Conservation (phyloP, 2,113 vertebrate species). For the Terrapene triunguis region DNA sequence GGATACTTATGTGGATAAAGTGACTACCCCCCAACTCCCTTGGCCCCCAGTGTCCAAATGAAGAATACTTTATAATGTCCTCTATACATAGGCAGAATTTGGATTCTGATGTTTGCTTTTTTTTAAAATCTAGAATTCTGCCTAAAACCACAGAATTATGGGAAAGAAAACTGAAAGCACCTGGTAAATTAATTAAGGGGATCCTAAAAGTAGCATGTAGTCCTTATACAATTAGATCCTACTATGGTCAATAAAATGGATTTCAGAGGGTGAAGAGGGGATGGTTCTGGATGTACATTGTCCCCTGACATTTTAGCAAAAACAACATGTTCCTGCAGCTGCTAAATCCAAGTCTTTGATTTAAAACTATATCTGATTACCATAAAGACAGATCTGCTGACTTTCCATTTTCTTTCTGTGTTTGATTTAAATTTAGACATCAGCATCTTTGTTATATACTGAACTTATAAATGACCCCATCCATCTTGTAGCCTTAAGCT, state of each 20-base stretch:
- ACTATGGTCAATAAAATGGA: neutral
- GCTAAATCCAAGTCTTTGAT: conserved; percentile 28
- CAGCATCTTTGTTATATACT: neutral
- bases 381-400: neutral
- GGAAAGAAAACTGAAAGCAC: neutral
- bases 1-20: neutral
- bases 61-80: neutral
- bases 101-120: neutral
- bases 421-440: neutral
- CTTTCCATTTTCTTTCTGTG: neutral
- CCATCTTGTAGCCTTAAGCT: conserved; percentile 4
- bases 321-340: conserved; percentile 43
- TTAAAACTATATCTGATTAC: conserved; percentile 15
- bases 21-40: neutral
- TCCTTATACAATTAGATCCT: neutral
- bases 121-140: neutral
- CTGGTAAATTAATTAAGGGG: neutral
- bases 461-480: conserved; percentile 36
- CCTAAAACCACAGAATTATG: neutral
- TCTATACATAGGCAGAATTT: neutral
- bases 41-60: neutral
- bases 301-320: conserved; percentile 43
- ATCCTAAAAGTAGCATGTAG: neutral
- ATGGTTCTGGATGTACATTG: neutral
- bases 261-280: neutral